Conservation (phyloP, 2,888 invertebrate genomes). For the Melinopterus prodromus region DNA sequence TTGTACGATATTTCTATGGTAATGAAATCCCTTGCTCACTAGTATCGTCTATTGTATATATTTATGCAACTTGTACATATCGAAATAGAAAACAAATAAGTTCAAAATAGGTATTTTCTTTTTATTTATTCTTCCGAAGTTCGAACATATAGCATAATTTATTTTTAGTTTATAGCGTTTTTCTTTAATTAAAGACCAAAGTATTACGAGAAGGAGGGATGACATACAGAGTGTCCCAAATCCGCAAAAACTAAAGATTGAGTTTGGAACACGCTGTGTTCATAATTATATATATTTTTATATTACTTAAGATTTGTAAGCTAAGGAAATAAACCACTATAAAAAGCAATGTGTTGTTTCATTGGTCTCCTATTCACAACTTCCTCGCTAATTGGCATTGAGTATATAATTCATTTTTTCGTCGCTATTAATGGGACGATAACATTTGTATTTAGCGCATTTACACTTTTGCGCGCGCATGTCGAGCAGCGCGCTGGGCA, state of each 20-base stretch:
- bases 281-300: conserved; percentile 34
- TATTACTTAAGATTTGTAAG: conserved; percentile 26
- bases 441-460: conserved; percentile 10
- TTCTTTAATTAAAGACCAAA: neutral
- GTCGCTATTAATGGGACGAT: conserved; percentile 4
- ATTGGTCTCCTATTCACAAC: conserved; percentile 18
- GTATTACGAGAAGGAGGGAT: neutral
- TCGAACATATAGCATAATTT: neutral
- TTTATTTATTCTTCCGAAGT: neutral
- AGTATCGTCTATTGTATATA: neutral
- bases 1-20: neutral
- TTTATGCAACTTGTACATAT: neutral
- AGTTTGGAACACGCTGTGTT: neutral
- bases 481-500: neutral
- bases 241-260: neutral
- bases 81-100: neutral
- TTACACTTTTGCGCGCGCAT: conserved; percentile 28
- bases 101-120: neutral
- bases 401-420: conserved; percentile 24
- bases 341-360: conserved; percentile 36
- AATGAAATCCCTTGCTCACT: neutral
- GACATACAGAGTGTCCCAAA: neutral
- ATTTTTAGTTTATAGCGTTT: neutral
- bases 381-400: conserved; percentile 11
- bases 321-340: conserved; percentile 36